Evolutionary conservation across 2,797 vertebrate species (phyloP), one percentile per base, ranked within the genome.

Genomic region (Microctenopoma lineatum): DNA sequence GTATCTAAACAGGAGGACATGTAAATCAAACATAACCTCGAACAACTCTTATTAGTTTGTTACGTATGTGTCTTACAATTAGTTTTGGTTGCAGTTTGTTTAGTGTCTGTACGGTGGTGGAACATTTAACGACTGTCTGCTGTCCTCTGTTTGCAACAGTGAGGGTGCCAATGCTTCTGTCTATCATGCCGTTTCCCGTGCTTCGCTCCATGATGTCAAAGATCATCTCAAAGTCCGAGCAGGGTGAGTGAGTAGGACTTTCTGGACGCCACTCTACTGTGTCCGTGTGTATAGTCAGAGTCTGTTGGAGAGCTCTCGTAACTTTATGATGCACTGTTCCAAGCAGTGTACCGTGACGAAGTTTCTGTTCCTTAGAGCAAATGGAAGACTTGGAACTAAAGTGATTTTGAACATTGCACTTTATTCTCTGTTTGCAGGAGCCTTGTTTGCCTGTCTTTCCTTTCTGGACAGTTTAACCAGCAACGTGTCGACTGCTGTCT

Each of bases 171-270:
- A 92, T 96, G 85, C 81, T 97, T 3, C 86, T 99, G 47, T 78
- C 89, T 9, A 72, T 95, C 38, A 95, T 98, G 94, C 97, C 98
- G 0, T 89, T 96, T 54, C 96, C 98, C 5, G 92, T 99, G 48
- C 86, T 99, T 38, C 95, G 98, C 16, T 93, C 97, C 65, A 97
- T 98, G 95, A 92, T 97, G 91, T 99, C 98, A n/a, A 97, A 96
- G 92, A 88, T 95, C 65, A 93, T 98, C 90, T 92, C 90, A 46
- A 60, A 95, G 62, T 87, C 93, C 36, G 94, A 99, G 79, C 98
- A 98, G 91, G 98, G 98, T 98, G 80, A 96, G 95, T 65, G 63
- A 12, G 16, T 50, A 42, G 18, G 15, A 34, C 66, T 73, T 21
- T 54, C 3, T 36, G 54, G 29, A 52, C 67, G 62, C 48, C 56